Conservation (phyloP, 2,888 invertebrate species). For the Amphimallon solstitiale region DNA sequence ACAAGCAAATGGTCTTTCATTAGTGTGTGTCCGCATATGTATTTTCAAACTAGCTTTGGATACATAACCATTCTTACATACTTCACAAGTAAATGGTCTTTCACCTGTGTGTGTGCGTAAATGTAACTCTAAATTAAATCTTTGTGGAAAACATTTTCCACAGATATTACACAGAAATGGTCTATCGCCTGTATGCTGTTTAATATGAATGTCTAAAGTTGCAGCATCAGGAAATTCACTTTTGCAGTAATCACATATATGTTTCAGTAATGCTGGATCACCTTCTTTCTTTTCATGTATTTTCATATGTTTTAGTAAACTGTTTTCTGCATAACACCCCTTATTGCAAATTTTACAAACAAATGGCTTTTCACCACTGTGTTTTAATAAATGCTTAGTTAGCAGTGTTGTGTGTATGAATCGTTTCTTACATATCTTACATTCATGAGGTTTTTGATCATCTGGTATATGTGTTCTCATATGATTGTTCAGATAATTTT, state of each 20-base stretch:
- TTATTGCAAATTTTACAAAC: conserved; percentile 64
- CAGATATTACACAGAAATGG: conserved; percentile 63
- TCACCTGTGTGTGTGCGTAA: conserved; percentile 63
- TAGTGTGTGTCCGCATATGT: conserved; percentile 64
- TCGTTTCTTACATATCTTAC: conserved; percentile 62
- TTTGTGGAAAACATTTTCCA: conserved; percentile 62
- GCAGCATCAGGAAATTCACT: conserved; percentile 61
- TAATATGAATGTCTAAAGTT: conserved; percentile 61
- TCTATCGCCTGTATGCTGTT: conserved; percentile 62
- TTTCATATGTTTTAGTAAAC: conserved; percentile 63
- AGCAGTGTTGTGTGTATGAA: conserved; percentile 64
- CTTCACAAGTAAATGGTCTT: conserved; percentile 62
- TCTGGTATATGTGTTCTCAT: conserved; percentile 62
- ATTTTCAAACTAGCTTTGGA: conserved; percentile 64
- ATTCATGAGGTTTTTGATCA: conserved; percentile 64
- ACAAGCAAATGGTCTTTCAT: conserved; percentile 63
- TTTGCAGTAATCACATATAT: conserved; percentile 64
- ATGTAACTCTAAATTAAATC: conserved; percentile 63
- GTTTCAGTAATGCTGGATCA: conserved; percentile 61
- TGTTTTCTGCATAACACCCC: conserved; percentile 63
- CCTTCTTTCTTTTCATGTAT: conserved; percentile 64
- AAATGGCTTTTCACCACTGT: conserved; percentile 64
- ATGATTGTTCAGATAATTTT: conserved; percentile 63
- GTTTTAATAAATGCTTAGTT: conserved; percentile 63
- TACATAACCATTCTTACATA: conserved; percentile 63